Base-by-base conservation (phyloP, 2,113 vertebrate genomes). In the Stomatorhinus ivindoensis region DNA sequence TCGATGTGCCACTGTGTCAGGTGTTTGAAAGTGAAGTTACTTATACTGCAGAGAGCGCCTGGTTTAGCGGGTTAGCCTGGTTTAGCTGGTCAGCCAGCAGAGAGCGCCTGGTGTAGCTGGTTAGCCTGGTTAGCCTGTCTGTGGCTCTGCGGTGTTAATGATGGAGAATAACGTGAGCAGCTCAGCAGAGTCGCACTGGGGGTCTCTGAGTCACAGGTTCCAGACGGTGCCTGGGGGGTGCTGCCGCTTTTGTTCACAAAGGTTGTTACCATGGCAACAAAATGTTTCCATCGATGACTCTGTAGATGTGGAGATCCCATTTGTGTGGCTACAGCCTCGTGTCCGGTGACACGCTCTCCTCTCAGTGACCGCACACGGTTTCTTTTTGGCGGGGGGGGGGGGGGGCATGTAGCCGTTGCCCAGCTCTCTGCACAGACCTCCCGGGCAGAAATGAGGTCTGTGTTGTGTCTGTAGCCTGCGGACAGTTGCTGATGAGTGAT, bases 271-370 rank as follows among this genome's bases (percentile, higher is more conserved):
- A 50, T 87, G 85, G 83, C 31, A 87, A 84, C 89, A 27, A 65
- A 82, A 90, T 91, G 47, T 83, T 89, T 91, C 91, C 73, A 92
- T 91, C 90, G 88, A 82, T 55, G 86, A 47, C 19, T 19, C 15
- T 2, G 76, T 82, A 44, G 42, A 44, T 39, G 76, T 8, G 24
- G 35, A 82, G 76, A 82, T 44, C 8, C 15, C 35, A 19, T 42
- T 8, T 24, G 17, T 44, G 76, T 82, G 39, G 19, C 42, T 24
- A 15, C 7, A 44, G 31, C 76, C 42, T 82, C 27, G 27, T 1
- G n/a, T 3, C 10, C 9, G 61, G 61, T 69, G 61, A 69, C 76
- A 44, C 39, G 9, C 19, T 0, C 76, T 17, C 42, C 15, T 24
- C 19, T 21, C 35, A 19, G 17, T 44, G 42, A 44, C 35, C 35